These are phyloP conservation scores for Trissolcus brochymenae DNA, from an alignment of 2,888 invertebrate species.

Conservation along the genomic window DNA sequence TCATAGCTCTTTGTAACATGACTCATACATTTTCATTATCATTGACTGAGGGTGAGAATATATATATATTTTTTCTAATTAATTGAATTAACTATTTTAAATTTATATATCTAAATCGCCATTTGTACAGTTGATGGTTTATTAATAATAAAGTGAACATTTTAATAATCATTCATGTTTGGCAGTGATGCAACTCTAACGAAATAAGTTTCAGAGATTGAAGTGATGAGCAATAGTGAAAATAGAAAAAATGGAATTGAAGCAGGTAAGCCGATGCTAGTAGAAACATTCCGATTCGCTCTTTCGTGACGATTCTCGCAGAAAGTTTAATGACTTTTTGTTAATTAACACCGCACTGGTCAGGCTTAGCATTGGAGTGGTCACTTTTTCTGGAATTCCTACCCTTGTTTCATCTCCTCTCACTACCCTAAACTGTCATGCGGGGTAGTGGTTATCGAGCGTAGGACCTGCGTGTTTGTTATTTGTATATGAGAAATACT, in stretches of 20 bases:
- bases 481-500: slow-evolving; percentile 65
- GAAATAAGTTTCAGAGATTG: slow-evolving; percentile 8
- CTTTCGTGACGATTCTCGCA: slow-evolving; percentile 68
- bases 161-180: background rate
- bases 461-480: slow-evolving; percentile 61
- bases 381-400: slow-evolving; percentile 63
- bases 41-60: background rate
- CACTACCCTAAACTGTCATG: slow-evolving; percentile 57
- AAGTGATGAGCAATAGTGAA: slow-evolving; percentile 33
- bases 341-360: slow-evolving; percentile 74
- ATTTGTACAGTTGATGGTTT: too few species aligned
- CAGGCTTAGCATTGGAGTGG: slow-evolving; percentile 70
- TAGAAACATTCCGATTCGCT: slow-evolving; percentile 62
- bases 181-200: slow-evolving; percentile 22
- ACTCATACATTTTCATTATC: slow-evolving; percentile 24
- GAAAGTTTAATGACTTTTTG: slow-evolving; percentile 76
- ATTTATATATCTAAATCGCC: too few species aligned
- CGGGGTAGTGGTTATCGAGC: slow-evolving; percentile 56
- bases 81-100: background rate
- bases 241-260: slow-evolving; percentile 32
- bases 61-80: slow-evolving; percentile 11
- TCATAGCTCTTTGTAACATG: background rate
- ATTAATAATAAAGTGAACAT: background rate
- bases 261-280: slow-evolving; percentile 60
- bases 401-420: slow-evolving; percentile 59